These are phyloP conservation scores for Plagiodera versicolora DNA, from an alignment of 2,888 invertebrate species.

Conservation along the genomic window DNA sequence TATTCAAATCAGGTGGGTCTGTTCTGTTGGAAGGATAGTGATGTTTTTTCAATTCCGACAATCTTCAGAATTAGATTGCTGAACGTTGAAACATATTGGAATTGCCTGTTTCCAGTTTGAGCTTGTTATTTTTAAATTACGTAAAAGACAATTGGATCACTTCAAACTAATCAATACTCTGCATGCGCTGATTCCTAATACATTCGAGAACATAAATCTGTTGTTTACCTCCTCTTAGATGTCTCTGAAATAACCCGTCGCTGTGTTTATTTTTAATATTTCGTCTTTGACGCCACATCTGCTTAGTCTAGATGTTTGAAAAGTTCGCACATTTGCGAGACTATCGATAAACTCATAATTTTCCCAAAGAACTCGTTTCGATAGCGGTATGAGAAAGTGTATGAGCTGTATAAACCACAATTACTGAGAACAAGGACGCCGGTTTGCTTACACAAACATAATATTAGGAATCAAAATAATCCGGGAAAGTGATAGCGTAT, in stretches of 20 bases:
- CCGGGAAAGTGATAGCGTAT: not conserved
- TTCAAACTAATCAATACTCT: too few relatives aligned
- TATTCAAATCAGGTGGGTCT: too few relatives aligned
- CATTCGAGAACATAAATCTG: not conserved
- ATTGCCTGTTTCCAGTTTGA: not conserved
- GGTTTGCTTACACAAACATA: not conserved
- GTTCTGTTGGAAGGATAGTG: too few relatives aligned
- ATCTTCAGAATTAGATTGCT: too few relatives aligned
- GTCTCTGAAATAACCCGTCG: not conserved
- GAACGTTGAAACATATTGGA: too few relatives aligned
- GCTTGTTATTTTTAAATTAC: not conserved
- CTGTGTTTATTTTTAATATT: not conserved
- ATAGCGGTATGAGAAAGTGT: not conserved
- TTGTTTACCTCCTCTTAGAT: not conserved
- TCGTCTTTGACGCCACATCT: not conserved
- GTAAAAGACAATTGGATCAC: not conserved
- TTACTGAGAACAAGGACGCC: not conserved
- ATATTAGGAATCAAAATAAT: not conserved
- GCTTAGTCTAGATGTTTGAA: not conserved
- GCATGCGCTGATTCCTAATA: not conserved
- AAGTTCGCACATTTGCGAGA: not conserved
- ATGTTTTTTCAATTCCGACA: too few relatives aligned
- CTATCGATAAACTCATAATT: not conserved
- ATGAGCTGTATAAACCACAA: not conserved
- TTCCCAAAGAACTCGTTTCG: not conserved